These are phyloP conservation scores for Nematolebias whitei DNA, from an alignment of 2,113 vertebrate genomes.

Conservation along the genomic window DNA sequence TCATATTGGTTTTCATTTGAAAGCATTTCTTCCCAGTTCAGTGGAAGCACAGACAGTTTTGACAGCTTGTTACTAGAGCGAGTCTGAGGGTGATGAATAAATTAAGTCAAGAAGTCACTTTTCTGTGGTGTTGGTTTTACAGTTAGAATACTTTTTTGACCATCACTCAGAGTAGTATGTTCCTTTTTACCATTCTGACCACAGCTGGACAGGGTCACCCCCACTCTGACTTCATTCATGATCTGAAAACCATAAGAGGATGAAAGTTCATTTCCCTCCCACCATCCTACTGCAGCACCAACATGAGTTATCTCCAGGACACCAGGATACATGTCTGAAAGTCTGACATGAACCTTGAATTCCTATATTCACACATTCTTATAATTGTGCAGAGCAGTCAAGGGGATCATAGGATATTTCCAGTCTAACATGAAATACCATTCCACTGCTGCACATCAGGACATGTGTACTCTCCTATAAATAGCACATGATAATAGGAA, in stretches of 20 bases:
- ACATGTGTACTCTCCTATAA: conserved; percentile 65
- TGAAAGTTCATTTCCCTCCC: conserved; percentile 11
- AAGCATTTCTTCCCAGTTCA: not conserved
- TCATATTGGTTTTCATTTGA: not conserved
- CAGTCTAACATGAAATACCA: conserved; percentile 13
- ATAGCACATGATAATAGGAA: conserved; percentile 57
- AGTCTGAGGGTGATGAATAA: not conserved
- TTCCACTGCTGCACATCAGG: conserved; percentile 31
- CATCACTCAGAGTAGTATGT: conserved; percentile 19
- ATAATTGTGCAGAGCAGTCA: conserved; percentile 4
- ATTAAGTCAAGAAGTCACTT: not conserved
- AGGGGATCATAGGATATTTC: conserved; percentile 20
- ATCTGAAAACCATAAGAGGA: conserved; percentile 6
- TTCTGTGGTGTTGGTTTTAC: not conserved
- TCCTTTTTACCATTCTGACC: conserved; percentile 20
- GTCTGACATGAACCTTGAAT: conserved; percentile 25
- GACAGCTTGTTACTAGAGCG: not conserved
- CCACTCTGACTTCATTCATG: not conserved
- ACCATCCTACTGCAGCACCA: not conserved
- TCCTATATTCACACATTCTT: conserved; percentile 5
- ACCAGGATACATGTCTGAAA: conserved; percentile 12
- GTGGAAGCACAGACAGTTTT: not conserved
- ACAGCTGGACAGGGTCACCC: conserved; percentile 55
- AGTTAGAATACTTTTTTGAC: no score
- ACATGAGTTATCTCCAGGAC: conserved; percentile 35